Base-by-base conservation (phyloP, 2,797 vertebrate species). In the Threskiornis aethiopicus region DNA sequence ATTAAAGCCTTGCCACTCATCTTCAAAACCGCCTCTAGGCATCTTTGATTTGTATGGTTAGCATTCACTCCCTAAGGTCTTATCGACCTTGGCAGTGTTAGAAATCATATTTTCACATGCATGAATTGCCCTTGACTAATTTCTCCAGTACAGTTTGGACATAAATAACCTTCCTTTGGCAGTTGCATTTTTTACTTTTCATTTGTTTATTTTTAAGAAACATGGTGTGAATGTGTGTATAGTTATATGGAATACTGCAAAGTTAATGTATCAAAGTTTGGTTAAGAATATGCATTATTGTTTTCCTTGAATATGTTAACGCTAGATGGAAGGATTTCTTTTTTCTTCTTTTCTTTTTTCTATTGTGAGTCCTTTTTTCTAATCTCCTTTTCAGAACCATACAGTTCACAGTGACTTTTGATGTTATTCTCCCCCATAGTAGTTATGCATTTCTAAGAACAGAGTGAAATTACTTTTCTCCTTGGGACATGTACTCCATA, bases 91-190 rank as follows among this genome's bases (percentile, higher is more conserved):
- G 92, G 75, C 64, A 81, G 17, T 89, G 77, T 65, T 96, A 83
- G 81, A 96, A 94, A 95, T 96, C 88, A 92, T 97, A 97, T 96
- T 95, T 96, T 96, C 92, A 87, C 81, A 86, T 85, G 84, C 78
- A 81, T 89, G 75, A 93, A 65, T 87, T 78, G 54, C 57, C 90
- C 90, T 89, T 94, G 75, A 91, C 71, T 91, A 87, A 95, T 96
- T 94, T 94, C 61, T 83, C 12, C 2, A 2, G 84, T 62, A 65
- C 84, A 86, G 37, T 87, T 85, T 86, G 89, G 72, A 51, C 57
- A 91, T 78, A 93, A 96, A 96, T 89, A 90, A 89, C 51, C 19
- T 85, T 83, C 46, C 20, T 87, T 83, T 85, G 52, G 39, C 57
- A 51, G 29, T 3, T 39, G 19, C 13, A 42, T 55, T 94, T 87